Base-by-base conservation (phyloP, 2,797 vertebrate species). In the Hyperoplus immaculatus region DNA sequence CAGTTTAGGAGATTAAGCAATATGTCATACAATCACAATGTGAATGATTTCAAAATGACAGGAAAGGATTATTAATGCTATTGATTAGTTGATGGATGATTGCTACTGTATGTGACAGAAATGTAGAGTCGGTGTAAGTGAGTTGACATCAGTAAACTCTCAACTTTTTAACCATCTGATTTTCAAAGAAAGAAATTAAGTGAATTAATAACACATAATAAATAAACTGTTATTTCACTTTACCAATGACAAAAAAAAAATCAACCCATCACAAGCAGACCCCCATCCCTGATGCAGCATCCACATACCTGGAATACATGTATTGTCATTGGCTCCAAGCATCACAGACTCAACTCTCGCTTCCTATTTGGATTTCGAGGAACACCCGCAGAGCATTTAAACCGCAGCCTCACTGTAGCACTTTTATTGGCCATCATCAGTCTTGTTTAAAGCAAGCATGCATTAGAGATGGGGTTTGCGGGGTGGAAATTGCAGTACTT, bases 391-490 rank as follows among this genome's bases (percentile, higher is more conserved):
- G 80, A 86, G 88, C 70, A 78, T 90, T 93, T 94, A 90, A 85
- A 91, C 74, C 73, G 29, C 29, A 29, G 83, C 88, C 91, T 89
- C 79, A 73, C 76, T 86, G 72, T 43, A 80, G 82, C 43, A 88
- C 74, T 84, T 91, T 89, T 87, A 93, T 66, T 90, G 91, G 86
- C 65, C 77, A 69, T 91, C 76, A 90, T 93, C 84, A 89, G 74
- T 93, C 87, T 92, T 90, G 81, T 87, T 95, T 93, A 92, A 93
- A 90, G 85, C 88, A 81, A 69, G 86, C 84, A 76, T 88, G 85
- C 78, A 67, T 91, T 92, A 85, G 76, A 88, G 88, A 88, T 84
- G 84, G 82, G 29, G 75, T 77, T 77, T 87, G 81, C 78, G 78
- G 78, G 84, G 72, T 38, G 89, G 36, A 83, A 81, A 85, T 91